phyloP scores from a whole-genome alignment of 2,113 vertebrate genomes.

The Phrynocephalus versicolor region DNA sequence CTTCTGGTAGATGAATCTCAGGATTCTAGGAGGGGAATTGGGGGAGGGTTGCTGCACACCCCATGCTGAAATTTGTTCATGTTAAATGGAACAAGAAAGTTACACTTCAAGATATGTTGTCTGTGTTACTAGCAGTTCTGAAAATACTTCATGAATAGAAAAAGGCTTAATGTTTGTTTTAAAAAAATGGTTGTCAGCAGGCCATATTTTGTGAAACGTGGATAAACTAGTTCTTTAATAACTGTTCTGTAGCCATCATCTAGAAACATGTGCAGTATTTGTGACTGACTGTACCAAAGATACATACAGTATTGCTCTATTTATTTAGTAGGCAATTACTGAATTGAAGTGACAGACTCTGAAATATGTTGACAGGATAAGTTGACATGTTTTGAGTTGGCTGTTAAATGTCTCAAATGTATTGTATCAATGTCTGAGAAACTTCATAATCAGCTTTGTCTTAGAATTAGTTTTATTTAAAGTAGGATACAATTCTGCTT shows the following conservation, averaged over 20 bases:
- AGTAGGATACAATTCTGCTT: conserved; percentile 58
- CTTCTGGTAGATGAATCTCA: background rate
- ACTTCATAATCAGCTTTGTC: conserved; percentile 37
- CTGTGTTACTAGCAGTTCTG: background rate
- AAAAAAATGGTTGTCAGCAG: too few species aligned
- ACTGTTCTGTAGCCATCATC: conserved; percentile 41
- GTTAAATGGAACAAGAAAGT: background rate
- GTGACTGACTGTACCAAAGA: background rate
- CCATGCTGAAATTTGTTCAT: background rate
- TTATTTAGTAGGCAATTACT: conserved; percentile 18
- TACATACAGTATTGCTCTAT: background rate
- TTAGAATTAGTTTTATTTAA: conserved; percentile 56
- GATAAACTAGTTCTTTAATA: background rate
- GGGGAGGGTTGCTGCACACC: background rate
- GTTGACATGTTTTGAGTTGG: conserved; percentile 9
- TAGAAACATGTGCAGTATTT: conserved; percentile 44
- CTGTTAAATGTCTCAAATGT: conserved; percentile 29
- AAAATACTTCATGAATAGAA: background rate
- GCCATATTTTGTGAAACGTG: background rate
- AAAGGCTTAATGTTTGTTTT: too few species aligned
- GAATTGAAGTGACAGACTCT: conserved; percentile 1
- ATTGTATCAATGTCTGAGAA: conserved; percentile 20
- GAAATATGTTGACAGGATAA: background rate
- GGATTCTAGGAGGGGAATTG: background rate
- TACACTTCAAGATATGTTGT: background rate